These are phyloP conservation scores for Pterostichus niger DNA, from an alignment of 2,888 invertebrate genomes.

Conservation along the genomic window DNA sequence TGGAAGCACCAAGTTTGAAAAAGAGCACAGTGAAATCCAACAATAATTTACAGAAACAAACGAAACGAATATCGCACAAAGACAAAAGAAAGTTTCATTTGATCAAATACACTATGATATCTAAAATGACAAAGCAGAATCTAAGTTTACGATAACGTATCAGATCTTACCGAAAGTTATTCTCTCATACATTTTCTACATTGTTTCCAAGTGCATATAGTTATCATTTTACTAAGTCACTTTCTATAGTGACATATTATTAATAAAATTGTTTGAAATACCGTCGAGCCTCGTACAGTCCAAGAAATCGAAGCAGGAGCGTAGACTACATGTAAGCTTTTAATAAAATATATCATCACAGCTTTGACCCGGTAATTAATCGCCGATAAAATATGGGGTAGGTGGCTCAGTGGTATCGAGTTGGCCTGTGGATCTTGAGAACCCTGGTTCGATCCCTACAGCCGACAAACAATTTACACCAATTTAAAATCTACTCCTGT, in stretches of 20 bases:
- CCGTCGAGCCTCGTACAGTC: neutral
- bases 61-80: neutral
- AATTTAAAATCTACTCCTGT: no score
- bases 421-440: no score
- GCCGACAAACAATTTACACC: no score
- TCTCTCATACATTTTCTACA: constrained; percentile 52
- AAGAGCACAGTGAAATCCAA: no score
- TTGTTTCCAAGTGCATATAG: constrained; percentile 56
- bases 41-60: no score
- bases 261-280: constrained; percentile 39
- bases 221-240: constrained; percentile 49
- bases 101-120: constrained; percentile 46
- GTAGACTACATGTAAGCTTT: no score
- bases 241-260: constrained; percentile 58
- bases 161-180: constrained; percentile 46
- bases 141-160: constrained; percentile 50
- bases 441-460: no score
- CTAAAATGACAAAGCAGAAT: constrained; percentile 41
- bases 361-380: no score
- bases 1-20: no score
- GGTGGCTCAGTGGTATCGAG: no score
- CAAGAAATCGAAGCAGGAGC: neutral
- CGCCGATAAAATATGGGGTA: no score
- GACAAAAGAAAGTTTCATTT: constrained; percentile 42
- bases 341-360: no score